These are phyloP conservation scores for Drosophila kohkoa DNA, from an alignment of 1,140 invertebrate species.

Conservation along the genomic window DNA sequence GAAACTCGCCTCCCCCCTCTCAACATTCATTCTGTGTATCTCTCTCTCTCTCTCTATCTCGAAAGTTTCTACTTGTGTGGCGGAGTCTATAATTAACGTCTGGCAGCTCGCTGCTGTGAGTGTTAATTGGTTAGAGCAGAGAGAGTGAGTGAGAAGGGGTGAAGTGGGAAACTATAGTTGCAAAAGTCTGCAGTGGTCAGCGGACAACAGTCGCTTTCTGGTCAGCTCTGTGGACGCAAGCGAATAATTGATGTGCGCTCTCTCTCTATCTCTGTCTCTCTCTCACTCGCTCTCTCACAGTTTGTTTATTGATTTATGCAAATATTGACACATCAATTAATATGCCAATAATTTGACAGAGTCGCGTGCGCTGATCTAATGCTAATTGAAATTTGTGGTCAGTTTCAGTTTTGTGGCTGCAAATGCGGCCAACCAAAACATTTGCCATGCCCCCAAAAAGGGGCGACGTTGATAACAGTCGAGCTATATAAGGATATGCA, in stretches of 20 bases:
- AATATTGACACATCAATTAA: slow-evolving; percentile 74
- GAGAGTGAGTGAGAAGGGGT: slow-evolving; percentile 27
- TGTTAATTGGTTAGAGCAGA: slow-evolving; percentile 56
- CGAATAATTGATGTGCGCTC: slow-evolving; percentile 18
- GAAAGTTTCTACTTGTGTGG: slow-evolving; percentile 15
- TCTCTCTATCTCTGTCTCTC: neutral
- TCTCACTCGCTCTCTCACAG: no score
- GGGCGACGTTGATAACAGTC: no score
- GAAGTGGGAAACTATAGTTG: neutral
- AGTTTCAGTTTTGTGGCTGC: slow-evolving; percentile 8
- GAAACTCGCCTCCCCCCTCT: slow-evolving; percentile 30
- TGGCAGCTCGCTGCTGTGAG: slow-evolving; percentile 47
- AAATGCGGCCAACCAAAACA: neutral
- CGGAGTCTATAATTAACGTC: slow-evolving; percentile 65
- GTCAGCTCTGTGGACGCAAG: slow-evolving; percentile 3
- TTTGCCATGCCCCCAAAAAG: no score
- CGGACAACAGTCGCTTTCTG: slow-evolving; percentile 5
- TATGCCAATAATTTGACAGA: slow-evolving; percentile 54
- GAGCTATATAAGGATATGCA: neutral
- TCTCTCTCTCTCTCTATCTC: neutral
- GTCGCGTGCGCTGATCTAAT: slow-evolving; percentile 39
- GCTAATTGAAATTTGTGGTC: slow-evolving; percentile 74
- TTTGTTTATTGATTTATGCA: slow-evolving; percentile 63
- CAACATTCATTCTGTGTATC: neutral
- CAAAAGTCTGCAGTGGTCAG: slow-evolving; percentile 26